Conservation (phyloP, 2,888 invertebrate species). For the Schizotus pectinicornis region DNA sequence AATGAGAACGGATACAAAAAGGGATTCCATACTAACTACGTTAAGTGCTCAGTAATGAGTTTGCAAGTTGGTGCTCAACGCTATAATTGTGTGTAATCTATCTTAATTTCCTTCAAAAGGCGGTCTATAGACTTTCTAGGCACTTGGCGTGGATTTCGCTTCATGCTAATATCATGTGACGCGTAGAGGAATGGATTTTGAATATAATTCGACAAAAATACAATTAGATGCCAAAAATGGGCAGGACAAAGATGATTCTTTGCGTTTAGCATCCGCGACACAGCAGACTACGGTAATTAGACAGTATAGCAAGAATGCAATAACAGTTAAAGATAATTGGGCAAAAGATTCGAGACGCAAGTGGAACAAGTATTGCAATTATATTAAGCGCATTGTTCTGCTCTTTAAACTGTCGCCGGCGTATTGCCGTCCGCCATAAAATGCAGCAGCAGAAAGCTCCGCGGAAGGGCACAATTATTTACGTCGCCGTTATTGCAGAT, state of each 20-base stretch:
- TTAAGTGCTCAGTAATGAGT: conserved; percentile 36
- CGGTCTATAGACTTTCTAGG: background rate
- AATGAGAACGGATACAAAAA: conserved; percentile 29
- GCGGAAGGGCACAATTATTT: conserved; percentile 15
- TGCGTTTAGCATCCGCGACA: background rate
- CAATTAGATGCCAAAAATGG: background rate
- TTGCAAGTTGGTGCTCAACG: conserved; percentile 30
- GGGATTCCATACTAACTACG: conserved; percentile 26
- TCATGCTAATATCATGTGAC: too few relatives aligned
- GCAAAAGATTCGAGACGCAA: conserved; percentile 5
- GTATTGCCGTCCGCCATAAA: conserved; percentile 7
- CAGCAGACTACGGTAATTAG: background rate
- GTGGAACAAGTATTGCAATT: conserved; percentile 7
- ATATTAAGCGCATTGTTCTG: background rate
- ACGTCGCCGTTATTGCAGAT: conserved; percentile 11
- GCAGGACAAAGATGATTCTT: background rate
- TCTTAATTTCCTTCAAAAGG: conserved; percentile 20
- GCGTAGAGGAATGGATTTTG: too few relatives aligned
- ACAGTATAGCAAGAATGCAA: conserved; percentile 1
- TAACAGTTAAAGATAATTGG: conserved; percentile 9
- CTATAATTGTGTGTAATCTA: conserved; percentile 21
- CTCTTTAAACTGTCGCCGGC: conserved; percentile 3
- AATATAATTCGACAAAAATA: background rate
- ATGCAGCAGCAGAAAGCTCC: conserved; percentile 16
- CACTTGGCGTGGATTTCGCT: too few relatives aligned